phyloP scores from a whole-genome alignment of 2,797 vertebrate species.

The Darevskia mixta region DNA sequence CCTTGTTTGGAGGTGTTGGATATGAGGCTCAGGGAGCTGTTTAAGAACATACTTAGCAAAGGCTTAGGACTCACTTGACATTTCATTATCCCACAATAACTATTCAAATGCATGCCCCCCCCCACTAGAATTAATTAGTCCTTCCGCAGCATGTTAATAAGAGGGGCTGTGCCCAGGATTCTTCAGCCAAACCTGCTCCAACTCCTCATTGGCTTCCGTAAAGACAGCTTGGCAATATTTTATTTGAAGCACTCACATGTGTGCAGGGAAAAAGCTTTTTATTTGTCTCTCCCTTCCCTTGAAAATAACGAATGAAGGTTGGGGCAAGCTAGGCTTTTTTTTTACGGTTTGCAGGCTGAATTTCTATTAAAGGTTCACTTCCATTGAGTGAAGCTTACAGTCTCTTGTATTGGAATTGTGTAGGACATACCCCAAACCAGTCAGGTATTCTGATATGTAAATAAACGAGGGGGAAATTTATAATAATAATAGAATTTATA shows the following conservation, averaged over 20 bases:
- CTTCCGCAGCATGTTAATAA: slow-evolving; percentile 57
- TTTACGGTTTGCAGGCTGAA: background rate
- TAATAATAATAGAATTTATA: too few relatives aligned
- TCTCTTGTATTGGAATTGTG: background rate
- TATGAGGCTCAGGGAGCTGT: slow-evolving; percentile 48
- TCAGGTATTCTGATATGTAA: background rate
- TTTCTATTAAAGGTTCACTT: background rate
- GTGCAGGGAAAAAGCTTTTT: background rate
- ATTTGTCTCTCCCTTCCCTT: slow-evolving; percentile 15
- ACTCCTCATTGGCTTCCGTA: slow-evolving; percentile 30
- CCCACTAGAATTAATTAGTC: slow-evolving; percentile 66
- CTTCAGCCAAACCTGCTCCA: slow-evolving; percentile 40
- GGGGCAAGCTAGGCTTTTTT: background rate
- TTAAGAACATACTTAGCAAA: slow-evolving; percentile 56
- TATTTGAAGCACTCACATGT: background rate
- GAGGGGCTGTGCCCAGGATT: slow-evolving; percentile 45
- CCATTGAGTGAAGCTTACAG: background rate
- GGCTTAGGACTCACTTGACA: slow-evolving; percentile 70
- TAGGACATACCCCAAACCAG: background rate
- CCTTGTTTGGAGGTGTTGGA: slow-evolving; percentile 11
- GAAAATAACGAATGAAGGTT: background rate
- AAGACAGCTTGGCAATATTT: slow-evolving; percentile 22
- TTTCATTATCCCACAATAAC: slow-evolving; percentile 56
- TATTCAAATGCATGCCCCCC: slow-evolving; percentile 37
- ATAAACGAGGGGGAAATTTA: too few relatives aligned